Evolutionary conservation across 2,113 vertebrate species (phyloP).

Genomic region (Propithecus coquereli): DNA sequence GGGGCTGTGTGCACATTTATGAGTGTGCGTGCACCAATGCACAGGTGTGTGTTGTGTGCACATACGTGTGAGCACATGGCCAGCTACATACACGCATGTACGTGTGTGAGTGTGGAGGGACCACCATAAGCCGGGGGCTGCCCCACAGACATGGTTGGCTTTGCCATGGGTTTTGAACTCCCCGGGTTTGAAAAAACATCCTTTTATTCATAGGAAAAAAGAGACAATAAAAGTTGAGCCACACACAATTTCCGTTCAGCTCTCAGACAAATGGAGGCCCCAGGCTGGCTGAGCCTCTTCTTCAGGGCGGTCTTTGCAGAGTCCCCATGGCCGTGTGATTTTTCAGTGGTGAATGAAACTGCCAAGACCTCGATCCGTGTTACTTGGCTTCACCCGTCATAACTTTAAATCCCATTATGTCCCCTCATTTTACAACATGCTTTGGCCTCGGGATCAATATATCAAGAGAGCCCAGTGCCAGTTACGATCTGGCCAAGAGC

Average conservation of each 20-base stretch:
- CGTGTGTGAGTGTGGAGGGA: not conserved
- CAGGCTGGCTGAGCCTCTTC: not conserved
- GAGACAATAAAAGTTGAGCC: not conserved
- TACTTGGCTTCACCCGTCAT: constrained; percentile 39
- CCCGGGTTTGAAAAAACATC: constrained; percentile 1
- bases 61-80: no score
- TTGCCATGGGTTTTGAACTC: not conserved
- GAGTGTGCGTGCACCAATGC: no score
- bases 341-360: constrained; percentile 70
- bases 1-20: not conserved
- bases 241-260: not conserved
- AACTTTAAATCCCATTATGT: constrained; percentile 73
- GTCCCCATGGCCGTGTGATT: not conserved
- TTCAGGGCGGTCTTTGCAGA: not conserved
- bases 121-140: not conserved
- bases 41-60: not conserved
- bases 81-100: no score
- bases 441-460: constrained; percentile 39
- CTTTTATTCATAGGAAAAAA: not conserved
- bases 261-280: not conserved
- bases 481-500: not conserved
- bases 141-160: accelerated
- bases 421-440: constrained; percentile 55
- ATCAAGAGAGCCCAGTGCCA: constrained; percentile 43
- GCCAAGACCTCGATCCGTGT: not conserved